phyloP scores from a whole-genome alignment of 2,113 vertebrate genomes.

The Centropus bengalensis region DNA sequence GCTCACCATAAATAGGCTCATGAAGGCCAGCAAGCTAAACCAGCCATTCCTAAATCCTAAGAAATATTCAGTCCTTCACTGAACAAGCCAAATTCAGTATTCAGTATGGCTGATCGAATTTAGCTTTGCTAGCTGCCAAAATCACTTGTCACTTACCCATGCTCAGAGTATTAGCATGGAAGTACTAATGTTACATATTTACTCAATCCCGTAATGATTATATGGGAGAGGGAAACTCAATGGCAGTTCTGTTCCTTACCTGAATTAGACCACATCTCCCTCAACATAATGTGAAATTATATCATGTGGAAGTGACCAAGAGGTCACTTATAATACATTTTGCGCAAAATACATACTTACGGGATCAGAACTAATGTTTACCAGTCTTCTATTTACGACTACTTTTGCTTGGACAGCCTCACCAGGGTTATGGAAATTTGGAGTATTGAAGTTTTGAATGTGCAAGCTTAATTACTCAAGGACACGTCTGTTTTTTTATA shows the following conservation, averaged over 20 bases:
- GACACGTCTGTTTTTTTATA: neutral
- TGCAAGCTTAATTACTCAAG: neutral
- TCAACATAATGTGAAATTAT: neutral
- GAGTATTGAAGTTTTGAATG: neutral
- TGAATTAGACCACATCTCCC: neutral
- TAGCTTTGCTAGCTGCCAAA: neutral
- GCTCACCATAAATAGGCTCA: neutral
- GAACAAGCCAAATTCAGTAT: neutral
- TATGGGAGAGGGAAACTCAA: neutral
- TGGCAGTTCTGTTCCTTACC: neutral
- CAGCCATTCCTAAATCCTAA: neutral
- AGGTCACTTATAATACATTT: neutral
- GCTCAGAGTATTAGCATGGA: neutral
- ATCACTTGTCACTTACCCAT: neutral
- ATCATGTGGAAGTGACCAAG: rapidly evolving
- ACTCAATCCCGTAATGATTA: neutral
- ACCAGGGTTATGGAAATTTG: neutral
- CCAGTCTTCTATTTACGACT: neutral
- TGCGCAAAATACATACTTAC: neutral
- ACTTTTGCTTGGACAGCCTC: neutral
- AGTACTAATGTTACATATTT: neutral
- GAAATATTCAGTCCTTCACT: neutral
- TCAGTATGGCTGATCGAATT: neutral
- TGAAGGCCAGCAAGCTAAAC: neutral
- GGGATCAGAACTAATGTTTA: neutral